phyloP scores from a whole-genome alignment of 2,797 vertebrate species.

The Tauraco hartlaubi region DNA sequence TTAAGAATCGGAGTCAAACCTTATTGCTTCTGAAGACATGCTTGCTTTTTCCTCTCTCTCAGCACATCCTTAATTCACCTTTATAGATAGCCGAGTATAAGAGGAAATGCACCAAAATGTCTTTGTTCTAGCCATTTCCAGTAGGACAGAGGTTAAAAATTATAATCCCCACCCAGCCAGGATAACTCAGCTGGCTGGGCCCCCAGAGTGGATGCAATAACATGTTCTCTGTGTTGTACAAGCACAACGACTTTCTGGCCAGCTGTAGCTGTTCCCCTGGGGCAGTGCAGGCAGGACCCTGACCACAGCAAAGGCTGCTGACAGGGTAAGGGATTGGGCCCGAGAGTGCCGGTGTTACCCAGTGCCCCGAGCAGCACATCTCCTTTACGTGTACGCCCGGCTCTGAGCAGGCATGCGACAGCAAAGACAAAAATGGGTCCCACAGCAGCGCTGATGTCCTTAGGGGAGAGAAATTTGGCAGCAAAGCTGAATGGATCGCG shows the following conservation, averaged over 20 bases:
- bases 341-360: neutral
- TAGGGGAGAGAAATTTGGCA: neutral
- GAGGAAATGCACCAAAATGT: neutral
- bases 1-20: neutral
- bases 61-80: neutral
- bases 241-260: neutral
- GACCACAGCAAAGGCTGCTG: neutral
- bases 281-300: neutral
- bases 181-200: neutral
- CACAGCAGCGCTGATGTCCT: neutral
- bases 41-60: too few relatives aligned
- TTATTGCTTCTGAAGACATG: neutral
- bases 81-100: rapidly evolving
- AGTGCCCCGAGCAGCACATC: neutral
- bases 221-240: neutral
- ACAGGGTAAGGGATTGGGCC: rapidly evolving
- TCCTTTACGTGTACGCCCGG: neutral
- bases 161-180: neutral
- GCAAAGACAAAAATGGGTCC: neutral
- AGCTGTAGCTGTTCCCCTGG: neutral
- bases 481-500: neutral
- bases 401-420: neutral
- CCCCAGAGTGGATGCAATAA: neutral
- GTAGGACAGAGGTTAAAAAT: neutral
- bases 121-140: neutral